Base-by-base conservation (phyloP, 2,888 invertebrate genomes). In the Vannuccia rotundouncinata region DNA sequence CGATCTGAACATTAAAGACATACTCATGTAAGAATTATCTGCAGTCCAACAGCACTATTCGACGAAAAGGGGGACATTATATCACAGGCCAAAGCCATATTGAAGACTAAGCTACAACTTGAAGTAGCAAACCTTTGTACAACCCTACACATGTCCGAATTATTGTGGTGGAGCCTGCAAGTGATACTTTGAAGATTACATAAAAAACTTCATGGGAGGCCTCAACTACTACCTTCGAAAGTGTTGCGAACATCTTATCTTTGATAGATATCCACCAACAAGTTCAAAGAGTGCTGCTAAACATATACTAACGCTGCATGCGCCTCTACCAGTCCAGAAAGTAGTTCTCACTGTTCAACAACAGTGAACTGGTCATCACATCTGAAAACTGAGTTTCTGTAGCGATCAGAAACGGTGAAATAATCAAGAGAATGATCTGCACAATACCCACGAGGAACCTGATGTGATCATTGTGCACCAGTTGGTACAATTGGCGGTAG, bases 191-290 rank as follows among this genome's bases (percentile, higher is more conserved):
- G n/a, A n/a, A n/a, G n/a, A n/a, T n/a, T n/a, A n/a, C n/a, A n/a
- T n/a, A n/a, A n/a, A 66, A 66, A 66, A 66, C 22, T 5, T 66
- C 25, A 66, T 66, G 25, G 66, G 66, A 66, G 22, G 66, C 66
- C 66, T 66, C 5, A 66, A 22, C 66, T 66, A 66, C 66, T 66
- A 22, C 66, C 66, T 66, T 66, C 66, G 66, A 66, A 66, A 2
- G 66, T 66, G 66, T 66, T 66, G 66, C 25, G 66, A 22, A 66
- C 66, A 66, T 66, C 66, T 66, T 27, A 66, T 5, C 25, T 66
- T 66, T 66, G 66, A 66, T 66, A 66, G 5, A 66, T 66, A 66
- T 66, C 66, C 66, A 66, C 66, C 66, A 66, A 66, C 66, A 66
- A 66, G 66, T 66, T 22, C 66, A 17, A 66, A n/a, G 66, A 27